phyloP scores from a whole-genome alignment of 2,113 vertebrate species.

The Neotragus pygmaeus region DNA sequence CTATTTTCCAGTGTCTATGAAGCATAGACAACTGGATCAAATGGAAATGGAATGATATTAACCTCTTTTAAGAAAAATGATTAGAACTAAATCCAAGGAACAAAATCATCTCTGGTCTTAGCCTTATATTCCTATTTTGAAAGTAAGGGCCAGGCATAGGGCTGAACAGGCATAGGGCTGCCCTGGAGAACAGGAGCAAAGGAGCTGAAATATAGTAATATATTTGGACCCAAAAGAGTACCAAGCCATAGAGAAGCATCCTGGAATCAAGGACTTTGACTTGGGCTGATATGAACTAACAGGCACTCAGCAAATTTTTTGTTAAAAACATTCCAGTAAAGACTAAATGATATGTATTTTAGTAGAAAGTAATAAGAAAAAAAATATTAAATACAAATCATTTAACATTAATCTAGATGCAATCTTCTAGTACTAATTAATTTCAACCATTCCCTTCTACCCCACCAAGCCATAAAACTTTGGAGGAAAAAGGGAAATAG shows the following conservation, averaged over 20 bases:
- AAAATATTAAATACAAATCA: not conserved
- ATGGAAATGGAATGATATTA: slow-evolving; percentile 68
- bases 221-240: not conserved
- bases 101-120: not conserved
- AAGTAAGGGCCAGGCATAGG: not conserved
- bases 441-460: not conserved
- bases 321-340: not conserved
- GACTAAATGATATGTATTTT: not conserved
- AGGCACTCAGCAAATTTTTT: not conserved
- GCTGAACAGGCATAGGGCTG: not conserved
- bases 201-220: not conserved
- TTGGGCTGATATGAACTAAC: not conserved
- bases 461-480: not conserved
- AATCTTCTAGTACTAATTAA: not conserved
- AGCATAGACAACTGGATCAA: slow-evolving; percentile 68
- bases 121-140: not conserved
- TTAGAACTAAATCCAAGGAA: slow-evolving; percentile 2
- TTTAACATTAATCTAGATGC: not conserved
- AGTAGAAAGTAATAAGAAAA: not conserved
- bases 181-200: not conserved
- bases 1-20: slow-evolving; percentile 63
- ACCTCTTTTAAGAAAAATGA: slow-evolving; percentile 45
- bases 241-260: not conserved
- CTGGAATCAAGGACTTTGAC: not conserved
- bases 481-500: not conserved